phyloP scores from a whole-genome alignment of 2,113 vertebrate species.

The Coptodon rendalli region DNA sequence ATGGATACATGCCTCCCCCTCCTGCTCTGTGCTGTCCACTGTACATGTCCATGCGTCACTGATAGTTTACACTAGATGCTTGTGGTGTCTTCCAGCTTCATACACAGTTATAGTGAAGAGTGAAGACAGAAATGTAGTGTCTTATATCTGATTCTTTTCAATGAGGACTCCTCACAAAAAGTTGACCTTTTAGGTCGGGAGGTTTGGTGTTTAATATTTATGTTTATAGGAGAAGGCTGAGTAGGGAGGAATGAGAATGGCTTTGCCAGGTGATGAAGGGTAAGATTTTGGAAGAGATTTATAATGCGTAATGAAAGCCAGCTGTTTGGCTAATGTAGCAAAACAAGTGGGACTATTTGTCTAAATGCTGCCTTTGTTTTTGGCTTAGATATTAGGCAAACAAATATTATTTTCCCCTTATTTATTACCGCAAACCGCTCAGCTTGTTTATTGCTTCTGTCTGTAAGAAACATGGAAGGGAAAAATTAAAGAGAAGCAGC shows the following conservation, averaged over 20 bases:
- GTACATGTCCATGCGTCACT: background rate
- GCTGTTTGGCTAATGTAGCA: constrained; percentile 32
- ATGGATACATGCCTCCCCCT: background rate
- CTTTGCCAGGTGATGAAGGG: constrained; percentile 11
- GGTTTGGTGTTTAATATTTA: background rate
- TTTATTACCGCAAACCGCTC: background rate
- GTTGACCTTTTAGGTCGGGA: background rate
- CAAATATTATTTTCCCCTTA: background rate
- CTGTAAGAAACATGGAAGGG: background rate
- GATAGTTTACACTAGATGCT: background rate
- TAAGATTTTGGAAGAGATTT: constrained; percentile 13
- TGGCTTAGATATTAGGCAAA: background rate
- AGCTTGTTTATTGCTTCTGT: background rate
- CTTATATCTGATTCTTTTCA: background rate
- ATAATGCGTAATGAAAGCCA: constrained; percentile 53
- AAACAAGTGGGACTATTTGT: background rate
- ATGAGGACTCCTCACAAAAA: background rate
- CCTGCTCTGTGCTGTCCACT: background rate
- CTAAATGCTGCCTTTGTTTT: constrained; percentile 14
- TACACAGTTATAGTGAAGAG: background rate
- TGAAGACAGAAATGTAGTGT: background rate
- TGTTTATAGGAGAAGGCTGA: background rate
- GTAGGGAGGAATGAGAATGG: background rate
- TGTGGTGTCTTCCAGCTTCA: background rate
- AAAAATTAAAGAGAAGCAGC: background rate